phyloP scores from a whole-genome alignment of 1,140 invertebrate species.

The Drosophila biarmipes region DNA sequence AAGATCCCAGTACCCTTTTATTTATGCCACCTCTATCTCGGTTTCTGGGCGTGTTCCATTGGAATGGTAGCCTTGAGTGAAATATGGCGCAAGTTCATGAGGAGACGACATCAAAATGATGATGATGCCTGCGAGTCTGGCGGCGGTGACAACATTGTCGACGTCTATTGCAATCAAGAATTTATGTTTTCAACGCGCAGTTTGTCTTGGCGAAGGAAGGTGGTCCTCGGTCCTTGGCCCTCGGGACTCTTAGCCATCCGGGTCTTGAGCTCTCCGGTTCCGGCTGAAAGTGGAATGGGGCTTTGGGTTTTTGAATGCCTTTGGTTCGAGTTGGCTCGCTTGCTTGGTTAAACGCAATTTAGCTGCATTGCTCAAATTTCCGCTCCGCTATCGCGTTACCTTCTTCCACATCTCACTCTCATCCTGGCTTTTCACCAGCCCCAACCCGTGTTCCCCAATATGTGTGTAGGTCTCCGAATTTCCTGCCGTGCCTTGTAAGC shows the following conservation, averaged over 20 bases:
- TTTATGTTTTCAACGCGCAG: conserved; percentile 73
- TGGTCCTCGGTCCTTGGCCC: conserved; percentile 4
- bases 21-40: conserved; percentile 8
- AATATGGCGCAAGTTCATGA: conserved; percentile 78
- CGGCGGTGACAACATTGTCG: conserved; percentile 42
- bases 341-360: conserved; percentile 80
- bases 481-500: conserved; percentile 18
- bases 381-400: conserved; percentile 64
- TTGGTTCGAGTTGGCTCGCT: conserved; percentile 29
- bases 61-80: conserved; percentile 68
- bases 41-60: conserved; percentile 42
- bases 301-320: conserved; percentile 31
- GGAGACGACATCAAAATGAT: conserved; percentile 75
- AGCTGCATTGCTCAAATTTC: conserved; percentile 77
- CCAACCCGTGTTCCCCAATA: not conserved
- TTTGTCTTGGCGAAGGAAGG: conserved; percentile 51
- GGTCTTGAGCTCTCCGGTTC: conserved; percentile 11
- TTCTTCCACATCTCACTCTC: conserved; percentile 13
- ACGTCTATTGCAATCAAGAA: conserved; percentile 79
- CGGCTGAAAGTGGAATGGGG: conserved; percentile 6
- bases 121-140: conserved; percentile 40
- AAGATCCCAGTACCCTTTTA: not conserved
- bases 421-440: not conserved
- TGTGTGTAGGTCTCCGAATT: conserved; percentile 5
- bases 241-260: conserved; percentile 3